Conservation (phyloP, 2,113 vertebrate species). For the Peromyscus polionotus region DNA sequence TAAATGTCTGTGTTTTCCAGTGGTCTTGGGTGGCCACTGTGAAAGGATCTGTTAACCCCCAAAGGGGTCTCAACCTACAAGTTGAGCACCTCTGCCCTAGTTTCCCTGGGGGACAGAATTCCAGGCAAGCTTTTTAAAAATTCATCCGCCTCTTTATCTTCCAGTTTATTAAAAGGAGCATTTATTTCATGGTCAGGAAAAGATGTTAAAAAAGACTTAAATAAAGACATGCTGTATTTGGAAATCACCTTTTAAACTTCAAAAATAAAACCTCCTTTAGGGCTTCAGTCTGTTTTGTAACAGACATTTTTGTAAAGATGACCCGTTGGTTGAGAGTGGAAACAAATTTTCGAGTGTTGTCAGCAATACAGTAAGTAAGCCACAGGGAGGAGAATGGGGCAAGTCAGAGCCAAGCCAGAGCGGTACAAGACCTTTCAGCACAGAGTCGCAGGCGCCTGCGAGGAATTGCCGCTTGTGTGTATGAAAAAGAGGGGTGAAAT, state of each 20-base stretch:
- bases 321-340: conserved; percentile 37
- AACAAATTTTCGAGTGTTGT: conserved; percentile 59
- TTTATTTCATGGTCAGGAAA: conserved; percentile 37
- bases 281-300: conserved; percentile 56
- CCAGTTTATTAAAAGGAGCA: neutral
- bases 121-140: neutral
- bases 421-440: neutral
- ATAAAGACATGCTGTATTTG: neutral
- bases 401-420: conserved; percentile 6
- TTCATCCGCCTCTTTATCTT: neutral
- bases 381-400: conserved; percentile 1
- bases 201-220: neutral
- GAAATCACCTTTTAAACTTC: conserved; percentile 16
- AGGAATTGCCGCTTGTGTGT: conserved; percentile 58
- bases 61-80: neutral
- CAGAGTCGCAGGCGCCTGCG: conserved; percentile 56
- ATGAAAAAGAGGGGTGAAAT: conserved; percentile 53
- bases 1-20: neutral
- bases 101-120: neutral
- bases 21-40: neutral
- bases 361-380: conserved; percentile 9
- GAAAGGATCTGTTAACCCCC: neutral
- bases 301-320: conserved; percentile 38
- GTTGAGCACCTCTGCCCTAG: neutral
- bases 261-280: neutral